Percentiles rank a stretch among this genome's conserved stretches.
These are phyloP conservation scores for Macrosoma leucophasiata DNA, from an alignment of 2,888 invertebrate genomes.

Conservation along the genomic window DNA sequence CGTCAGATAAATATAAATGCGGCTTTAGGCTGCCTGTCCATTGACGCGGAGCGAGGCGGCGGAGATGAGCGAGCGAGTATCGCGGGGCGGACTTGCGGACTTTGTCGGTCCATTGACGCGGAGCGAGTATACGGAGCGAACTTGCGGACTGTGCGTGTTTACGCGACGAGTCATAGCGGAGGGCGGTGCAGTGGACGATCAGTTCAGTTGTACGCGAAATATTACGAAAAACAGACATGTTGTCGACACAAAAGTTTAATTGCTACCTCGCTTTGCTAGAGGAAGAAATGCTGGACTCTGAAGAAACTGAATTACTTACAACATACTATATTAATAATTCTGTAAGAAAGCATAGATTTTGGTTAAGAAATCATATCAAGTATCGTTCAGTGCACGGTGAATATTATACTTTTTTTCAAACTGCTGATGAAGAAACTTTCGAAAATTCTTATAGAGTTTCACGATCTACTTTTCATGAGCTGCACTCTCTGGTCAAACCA, in stretches of 20 bases:
- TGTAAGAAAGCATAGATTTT: constrained; percentile 19
- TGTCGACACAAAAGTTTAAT: too few species aligned
- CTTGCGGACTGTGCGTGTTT: too few species aligned
- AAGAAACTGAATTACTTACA: constrained; percentile 11
- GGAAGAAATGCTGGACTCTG: constrained; percentile 10
- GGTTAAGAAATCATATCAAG: constrained; percentile 21
- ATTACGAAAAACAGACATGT: constrained; percentile 11
- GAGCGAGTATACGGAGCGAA: too few species aligned
- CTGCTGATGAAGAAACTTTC: constrained; percentile 23
- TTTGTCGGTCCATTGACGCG: too few species aligned
- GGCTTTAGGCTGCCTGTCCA: too few species aligned
- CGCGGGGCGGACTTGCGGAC: too few species aligned
- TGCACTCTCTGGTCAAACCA: constrained; percentile 18
- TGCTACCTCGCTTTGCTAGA: too few species aligned
- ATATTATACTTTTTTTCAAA: constrained; percentile 24
- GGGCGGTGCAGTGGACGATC: constrained; percentile 6
- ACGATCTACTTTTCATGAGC: constrained; percentile 18
- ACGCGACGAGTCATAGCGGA: too few species aligned
- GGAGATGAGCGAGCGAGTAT: too few species aligned
- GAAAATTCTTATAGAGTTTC: constrained; percentile 21
- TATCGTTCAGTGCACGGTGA: constrained; percentile 20
- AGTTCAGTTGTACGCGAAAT: constrained; percentile 13
- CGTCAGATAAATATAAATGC: too few species aligned
- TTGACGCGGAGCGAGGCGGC: too few species aligned
- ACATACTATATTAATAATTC: constrained; percentile 8